These are phyloP conservation scores for Psilanteris sp. DNA, from an alignment of 1,140 invertebrate species.

Conservation along the genomic window DNA sequence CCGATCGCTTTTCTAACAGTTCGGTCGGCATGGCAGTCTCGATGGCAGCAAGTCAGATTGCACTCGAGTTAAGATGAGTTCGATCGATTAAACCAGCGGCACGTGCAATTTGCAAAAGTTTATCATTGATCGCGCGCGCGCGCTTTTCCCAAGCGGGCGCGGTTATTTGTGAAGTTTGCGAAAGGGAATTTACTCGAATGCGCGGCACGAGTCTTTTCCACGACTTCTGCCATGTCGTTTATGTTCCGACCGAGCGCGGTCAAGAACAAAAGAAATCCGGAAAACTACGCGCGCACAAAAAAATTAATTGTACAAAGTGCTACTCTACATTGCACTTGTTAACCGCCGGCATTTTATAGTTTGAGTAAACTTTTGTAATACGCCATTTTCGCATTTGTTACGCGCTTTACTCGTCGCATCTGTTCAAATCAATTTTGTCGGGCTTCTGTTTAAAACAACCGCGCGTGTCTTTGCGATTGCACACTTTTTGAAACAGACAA, in stretches of 20 bases:
- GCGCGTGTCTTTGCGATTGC: slow-evolving; percentile 8
- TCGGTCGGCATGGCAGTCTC: slow-evolving; percentile 34
- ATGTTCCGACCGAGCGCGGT: slow-evolving; percentile 3
- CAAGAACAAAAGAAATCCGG: slow-evolving; percentile 42
- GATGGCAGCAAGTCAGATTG: slow-evolving; percentile 52
- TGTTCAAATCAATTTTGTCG: slow-evolving; percentile 39
- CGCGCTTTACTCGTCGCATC: slow-evolving; percentile 2
- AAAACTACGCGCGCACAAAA: slow-evolving; percentile 4
- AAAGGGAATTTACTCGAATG: slow-evolving; percentile 36
- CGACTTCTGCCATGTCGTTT: slow-evolving; percentile 43
- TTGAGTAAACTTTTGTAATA: slow-evolving; percentile 40
- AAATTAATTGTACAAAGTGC: slow-evolving; percentile 56
- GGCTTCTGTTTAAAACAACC: slow-evolving; percentile 5
- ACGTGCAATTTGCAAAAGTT: slow-evolving; percentile 66
- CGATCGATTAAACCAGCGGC: slow-evolving; percentile 60
- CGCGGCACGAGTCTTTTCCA: slow-evolving; percentile 21
- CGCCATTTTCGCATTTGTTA: slow-evolving; percentile 19
- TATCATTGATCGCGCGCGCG: slow-evolving; percentile 62
- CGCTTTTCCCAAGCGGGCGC: slow-evolving; percentile 16
- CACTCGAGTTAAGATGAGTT: slow-evolving; percentile 48
- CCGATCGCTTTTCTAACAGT: slow-evolving; percentile 66
- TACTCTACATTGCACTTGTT: slow-evolving; percentile 27
- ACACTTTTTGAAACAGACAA: too few species aligned
- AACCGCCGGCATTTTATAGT: slow-evolving; percentile 29
- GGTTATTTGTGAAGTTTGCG: slow-evolving; percentile 63